These are phyloP conservation scores for Leptobrachium leishanense DNA, from an alignment of 2,113 vertebrate species.

Conservation along the genomic window DNA sequence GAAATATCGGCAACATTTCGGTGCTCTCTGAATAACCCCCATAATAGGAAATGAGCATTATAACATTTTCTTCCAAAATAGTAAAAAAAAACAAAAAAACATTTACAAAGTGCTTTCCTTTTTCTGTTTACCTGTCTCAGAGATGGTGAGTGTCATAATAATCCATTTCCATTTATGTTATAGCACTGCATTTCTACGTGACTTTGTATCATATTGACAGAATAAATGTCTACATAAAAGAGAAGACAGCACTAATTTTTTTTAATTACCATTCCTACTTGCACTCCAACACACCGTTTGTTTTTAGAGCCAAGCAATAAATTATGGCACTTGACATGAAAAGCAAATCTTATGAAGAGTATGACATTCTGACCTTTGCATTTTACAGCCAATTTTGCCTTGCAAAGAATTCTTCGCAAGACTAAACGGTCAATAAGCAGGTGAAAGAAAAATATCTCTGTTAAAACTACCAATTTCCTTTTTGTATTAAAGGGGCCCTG, in stretches of 20 bases:
- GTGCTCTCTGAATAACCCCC: too few relatives aligned
- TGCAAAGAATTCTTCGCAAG: background rate
- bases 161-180: slow-evolving; percentile 1
- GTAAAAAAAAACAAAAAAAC: too few relatives aligned
- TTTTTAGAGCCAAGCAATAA: slow-evolving; percentile 7
- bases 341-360: background rate
- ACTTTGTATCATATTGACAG: slow-evolving; percentile 8
- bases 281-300: slow-evolving; percentile 11
- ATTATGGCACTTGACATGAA: background rate
- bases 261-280: slow-evolving; percentile 31
- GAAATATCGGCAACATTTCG: too few relatives aligned
- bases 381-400: background rate
- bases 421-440: background rate
- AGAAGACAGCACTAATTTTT: background rate
- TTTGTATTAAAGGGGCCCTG: background rate
- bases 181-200: slow-evolving; percentile 29
- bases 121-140: background rate
- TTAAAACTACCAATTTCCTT: background rate
- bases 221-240: slow-evolving; percentile 19
- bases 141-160: background rate
- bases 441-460: background rate
- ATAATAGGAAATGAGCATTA: too few relatives aligned
- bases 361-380: slow-evolving; percentile 20
- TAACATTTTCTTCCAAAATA: too few relatives aligned
- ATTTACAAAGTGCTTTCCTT: background rate